phyloP scores from a whole-genome alignment of 1,140 invertebrate genomes.

The Leptoteleia sp. region DNA sequence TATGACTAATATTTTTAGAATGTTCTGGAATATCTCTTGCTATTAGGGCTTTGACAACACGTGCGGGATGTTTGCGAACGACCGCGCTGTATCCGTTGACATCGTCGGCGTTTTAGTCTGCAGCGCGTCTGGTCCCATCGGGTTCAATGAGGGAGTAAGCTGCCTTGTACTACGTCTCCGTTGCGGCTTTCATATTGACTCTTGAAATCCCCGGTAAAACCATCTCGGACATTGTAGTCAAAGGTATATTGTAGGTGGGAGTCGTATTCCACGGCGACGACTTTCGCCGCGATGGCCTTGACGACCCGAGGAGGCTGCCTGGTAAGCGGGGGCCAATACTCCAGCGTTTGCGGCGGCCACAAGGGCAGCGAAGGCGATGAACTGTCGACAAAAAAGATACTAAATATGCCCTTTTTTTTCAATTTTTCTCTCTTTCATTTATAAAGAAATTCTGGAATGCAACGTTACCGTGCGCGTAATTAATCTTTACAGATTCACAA shows the following conservation, averaged over 20 bases:
- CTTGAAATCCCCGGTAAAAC: conserved; percentile 83
- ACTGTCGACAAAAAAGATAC: no score
- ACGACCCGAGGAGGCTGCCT: conserved; percentile 50
- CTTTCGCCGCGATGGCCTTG: conserved; percentile 53
- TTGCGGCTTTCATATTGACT: conserved; percentile 83
- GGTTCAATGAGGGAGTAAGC: conserved; percentile 69
- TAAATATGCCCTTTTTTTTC: no score
- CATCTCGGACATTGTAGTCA: conserved; percentile 82
- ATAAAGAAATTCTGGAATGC: no score
- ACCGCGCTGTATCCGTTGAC: conserved; percentile 73
- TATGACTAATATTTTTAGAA: no score
- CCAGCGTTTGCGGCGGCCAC: no score
- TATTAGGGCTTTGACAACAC: conserved; percentile 23
- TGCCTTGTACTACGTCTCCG: conserved; percentile 81
- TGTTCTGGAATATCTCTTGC: no score
- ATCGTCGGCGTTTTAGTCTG: conserved; percentile 71
- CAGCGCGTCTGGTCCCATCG: conserved; percentile 69
- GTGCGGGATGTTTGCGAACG: conserved; percentile 69
- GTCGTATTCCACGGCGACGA: conserved; percentile 71
- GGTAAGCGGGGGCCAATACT: no score
- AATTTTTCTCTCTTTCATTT: no score
- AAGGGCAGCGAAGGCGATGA: no score
- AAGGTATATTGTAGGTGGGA: conserved; percentile 81
- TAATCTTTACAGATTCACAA: no score
- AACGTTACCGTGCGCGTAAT: no score